These are phyloP conservation scores for Panthera uncia DNA, from an alignment of 2,113 vertebrate genomes.

Conservation along the genomic window DNA sequence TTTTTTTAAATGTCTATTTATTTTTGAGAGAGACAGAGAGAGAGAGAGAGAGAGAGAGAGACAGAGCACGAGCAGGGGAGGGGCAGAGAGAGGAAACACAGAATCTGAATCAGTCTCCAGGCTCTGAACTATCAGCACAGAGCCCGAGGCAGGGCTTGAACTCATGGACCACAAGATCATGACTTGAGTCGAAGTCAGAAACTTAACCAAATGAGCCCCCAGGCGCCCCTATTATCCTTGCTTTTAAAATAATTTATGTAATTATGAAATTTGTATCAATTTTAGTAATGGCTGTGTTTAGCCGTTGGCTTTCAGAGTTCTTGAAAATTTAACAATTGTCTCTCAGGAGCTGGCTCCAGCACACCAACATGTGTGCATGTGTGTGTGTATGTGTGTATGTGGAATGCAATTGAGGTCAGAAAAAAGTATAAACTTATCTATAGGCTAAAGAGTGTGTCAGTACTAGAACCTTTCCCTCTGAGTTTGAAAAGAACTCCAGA, in stretches of 20 bases:
- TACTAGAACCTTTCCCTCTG: neutral
- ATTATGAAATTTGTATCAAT: neutral
- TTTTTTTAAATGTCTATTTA: neutral
- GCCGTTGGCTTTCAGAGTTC: neutral
- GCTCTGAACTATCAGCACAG: too few relatives aligned
- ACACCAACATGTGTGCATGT: neutral
- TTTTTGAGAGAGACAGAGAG: too few relatives aligned
- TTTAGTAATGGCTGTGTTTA: neutral
- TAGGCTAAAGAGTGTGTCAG: neutral
- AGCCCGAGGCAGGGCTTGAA: too few relatives aligned
- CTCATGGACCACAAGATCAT: too few relatives aligned
- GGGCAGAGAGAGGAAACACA: too few relatives aligned
- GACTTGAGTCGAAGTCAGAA: too few relatives aligned
- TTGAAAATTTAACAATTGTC: neutral
- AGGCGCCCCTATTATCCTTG: neutral
- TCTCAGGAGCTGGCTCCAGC: neutral
- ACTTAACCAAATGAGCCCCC: too few relatives aligned
- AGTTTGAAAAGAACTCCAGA: conserved; percentile 25
- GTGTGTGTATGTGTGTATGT: neutral
- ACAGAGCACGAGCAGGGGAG: too few relatives aligned
- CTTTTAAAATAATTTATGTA: conserved; percentile 20
- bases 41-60: too few relatives aligned
- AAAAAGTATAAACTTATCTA: neutral
- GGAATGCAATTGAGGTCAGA: neutral
- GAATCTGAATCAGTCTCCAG: too few relatives aligned